Base-by-base conservation (phyloP, 2,888 invertebrate genomes). In the Apodemia zela region DNA sequence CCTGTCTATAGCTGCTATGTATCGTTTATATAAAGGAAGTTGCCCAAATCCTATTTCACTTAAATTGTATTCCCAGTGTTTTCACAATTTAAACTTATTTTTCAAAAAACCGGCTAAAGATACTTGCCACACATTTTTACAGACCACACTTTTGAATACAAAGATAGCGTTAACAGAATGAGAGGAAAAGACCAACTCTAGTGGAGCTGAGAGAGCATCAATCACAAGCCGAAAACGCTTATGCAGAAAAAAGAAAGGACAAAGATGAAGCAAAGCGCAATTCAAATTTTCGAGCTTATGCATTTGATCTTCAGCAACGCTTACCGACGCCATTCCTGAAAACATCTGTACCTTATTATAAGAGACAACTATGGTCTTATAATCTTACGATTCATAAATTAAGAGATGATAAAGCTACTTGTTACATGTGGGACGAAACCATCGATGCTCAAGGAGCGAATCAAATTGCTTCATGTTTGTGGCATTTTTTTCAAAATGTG, bases 341-440 rank as follows among this genome's bases (percentile, higher is more conserved):
- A 33, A 33, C 4, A 8, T 33, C 3, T 33, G 33, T 33, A 6
- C 7, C 33, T 25, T 69, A 69, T 67, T 71, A 71, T 51, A 68
- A 70, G 61, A 58, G 69, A 45, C 69, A 70, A 29, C 51, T 71
- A 11, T 71, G 69, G 69, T 64, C 67, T 13, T 69, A 65, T 58
- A 70, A 70, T 66, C 58, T 69, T 38, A 71, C 69, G 35, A 63
- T 69, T 45, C 67, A 67, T 64, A 61, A 68, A 49, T 67, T 29
- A 49, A 57, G 10, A 47, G 60, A 7, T 67, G 67, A 66, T 61
- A 66, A 54, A 68, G 66, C 65, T 61, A 64, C 10, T 10, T 35
- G 35, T 10, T 35, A 35, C 35, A 8, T 35, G 35, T 35, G 35
- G 35, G 35, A 35, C 59, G 45, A 66, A 67, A 33, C 21, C 66